Evolutionary conservation across 1,140 invertebrate genomes (phyloP).

Genomic region (Cyclargus thomasi): DNA sequence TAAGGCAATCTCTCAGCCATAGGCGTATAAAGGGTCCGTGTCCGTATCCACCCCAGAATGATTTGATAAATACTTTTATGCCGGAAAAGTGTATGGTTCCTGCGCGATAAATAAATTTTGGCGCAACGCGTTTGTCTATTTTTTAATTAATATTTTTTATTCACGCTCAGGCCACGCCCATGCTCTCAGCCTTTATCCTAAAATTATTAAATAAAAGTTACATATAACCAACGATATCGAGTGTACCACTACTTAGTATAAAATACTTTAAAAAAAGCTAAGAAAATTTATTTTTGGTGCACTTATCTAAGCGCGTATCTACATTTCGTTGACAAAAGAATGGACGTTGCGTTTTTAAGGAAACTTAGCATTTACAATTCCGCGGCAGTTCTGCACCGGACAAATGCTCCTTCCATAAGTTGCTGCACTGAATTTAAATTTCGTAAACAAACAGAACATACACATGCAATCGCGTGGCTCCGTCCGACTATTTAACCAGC

Average conservation of each 20-base stretch:
- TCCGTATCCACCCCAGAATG: too few species aligned
- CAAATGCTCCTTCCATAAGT: conserved; percentile 62
- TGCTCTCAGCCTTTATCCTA: too few species aligned
- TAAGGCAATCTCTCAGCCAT: too few species aligned
- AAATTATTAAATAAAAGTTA: too few species aligned
- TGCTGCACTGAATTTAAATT: conserved; percentile 65
- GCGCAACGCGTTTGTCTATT: too few species aligned
- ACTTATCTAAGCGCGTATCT: background rate
- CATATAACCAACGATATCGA: background rate
- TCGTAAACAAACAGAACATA: conserved; percentile 47
- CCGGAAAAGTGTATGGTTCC: too few species aligned
- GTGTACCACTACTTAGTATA: background rate
- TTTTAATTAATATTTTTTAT: too few species aligned
- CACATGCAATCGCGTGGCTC: conserved; percentile 33
- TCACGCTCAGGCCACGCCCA: too few species aligned
- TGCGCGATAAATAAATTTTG: too few species aligned
- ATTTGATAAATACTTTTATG: too few species aligned
- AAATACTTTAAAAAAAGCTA: background rate
- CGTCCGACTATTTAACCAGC: conserved; percentile 37
- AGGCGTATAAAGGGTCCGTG: too few species aligned
- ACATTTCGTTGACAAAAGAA: conserved; percentile 10
- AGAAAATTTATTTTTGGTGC: background rate
- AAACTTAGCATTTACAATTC: conserved; percentile 59
- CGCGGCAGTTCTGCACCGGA: conserved; percentile 61
- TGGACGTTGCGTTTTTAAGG: conserved; percentile 11